These are phyloP conservation scores for Pogonocichla stellata DNA, from an alignment of 2,113 vertebrate species.

Conservation along the genomic window DNA sequence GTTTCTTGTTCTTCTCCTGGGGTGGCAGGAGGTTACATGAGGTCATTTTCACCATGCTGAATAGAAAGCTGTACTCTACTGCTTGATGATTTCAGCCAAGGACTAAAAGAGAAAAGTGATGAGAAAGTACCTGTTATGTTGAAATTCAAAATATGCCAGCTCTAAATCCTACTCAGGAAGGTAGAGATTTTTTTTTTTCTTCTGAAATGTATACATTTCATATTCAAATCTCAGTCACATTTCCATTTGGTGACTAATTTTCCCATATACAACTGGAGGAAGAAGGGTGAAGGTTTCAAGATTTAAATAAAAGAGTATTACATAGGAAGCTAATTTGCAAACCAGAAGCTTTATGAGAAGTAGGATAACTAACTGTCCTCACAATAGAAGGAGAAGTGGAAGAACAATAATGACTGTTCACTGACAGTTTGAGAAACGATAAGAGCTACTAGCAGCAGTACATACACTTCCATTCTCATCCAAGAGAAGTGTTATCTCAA, in stretches of 20 bases:
- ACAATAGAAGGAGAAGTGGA: slow-evolving; percentile 44
- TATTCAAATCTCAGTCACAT: neutral
- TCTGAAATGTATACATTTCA: neutral
- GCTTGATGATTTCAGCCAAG: neutral
- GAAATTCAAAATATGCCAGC: neutral
- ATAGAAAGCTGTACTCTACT: neutral
- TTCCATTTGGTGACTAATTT: slow-evolving; percentile 14
- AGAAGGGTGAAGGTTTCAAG: slow-evolving; percentile 4
- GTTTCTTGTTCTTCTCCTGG: neutral
- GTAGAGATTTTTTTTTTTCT: neutral
- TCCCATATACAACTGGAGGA: neutral
- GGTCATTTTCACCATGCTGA: neutral
- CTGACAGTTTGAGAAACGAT: slow-evolving; percentile 29
- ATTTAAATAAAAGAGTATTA: slow-evolving; percentile 9
- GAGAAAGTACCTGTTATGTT: neutral
- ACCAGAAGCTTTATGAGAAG: slow-evolving; percentile 37
- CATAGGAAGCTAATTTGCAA: slow-evolving; percentile 35
- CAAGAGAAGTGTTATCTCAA: neutral
- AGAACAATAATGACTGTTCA: slow-evolving; percentile 38
- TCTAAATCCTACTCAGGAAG: neutral
- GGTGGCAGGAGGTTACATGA: neutral
- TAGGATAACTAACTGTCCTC: slow-evolving; percentile 45
- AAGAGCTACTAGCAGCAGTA: neutral
- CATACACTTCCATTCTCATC: neutral
- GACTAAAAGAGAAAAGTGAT: neutral